These are phyloP conservation scores for Anguilla pacifica DNA, from an alignment of 2,797 vertebrate genomes.

Conservation along the genomic window DNA sequence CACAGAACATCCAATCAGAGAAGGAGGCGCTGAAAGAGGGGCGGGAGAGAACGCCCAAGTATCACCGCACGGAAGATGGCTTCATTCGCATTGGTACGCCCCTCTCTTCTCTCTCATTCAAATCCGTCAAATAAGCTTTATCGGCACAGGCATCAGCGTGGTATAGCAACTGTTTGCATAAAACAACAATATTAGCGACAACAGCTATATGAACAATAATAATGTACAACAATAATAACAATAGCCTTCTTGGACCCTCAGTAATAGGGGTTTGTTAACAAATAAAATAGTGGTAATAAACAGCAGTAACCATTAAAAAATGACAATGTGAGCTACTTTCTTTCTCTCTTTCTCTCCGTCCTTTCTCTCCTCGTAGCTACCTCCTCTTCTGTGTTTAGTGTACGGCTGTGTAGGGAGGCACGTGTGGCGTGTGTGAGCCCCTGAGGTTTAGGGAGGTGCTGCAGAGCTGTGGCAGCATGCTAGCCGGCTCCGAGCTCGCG, in stretches of 20 bases:
- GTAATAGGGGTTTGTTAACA: too few relatives aligned
- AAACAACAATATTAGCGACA: background rate
- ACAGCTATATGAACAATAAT: too few relatives aligned
- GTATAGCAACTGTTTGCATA: background rate
- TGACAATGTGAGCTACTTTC: too few relatives aligned
- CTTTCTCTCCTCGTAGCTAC: too few relatives aligned
- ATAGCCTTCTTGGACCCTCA: too few relatives aligned
- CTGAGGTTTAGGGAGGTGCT: background rate
- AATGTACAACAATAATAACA: too few relatives aligned
- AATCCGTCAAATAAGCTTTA: background rate
- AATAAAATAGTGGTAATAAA: too few relatives aligned
- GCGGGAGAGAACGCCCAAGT: conserved; percentile 78
- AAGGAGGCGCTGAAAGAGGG: conserved; percentile 92
- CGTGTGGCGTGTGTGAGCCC: background rate
- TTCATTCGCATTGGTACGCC: conserved; percentile 91
- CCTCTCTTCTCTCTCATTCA: conserved; percentile 1
- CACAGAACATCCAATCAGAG: conserved; percentile 91
- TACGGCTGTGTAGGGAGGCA: too few relatives aligned
- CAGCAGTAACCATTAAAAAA: too few relatives aligned
- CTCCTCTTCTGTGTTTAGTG: too few relatives aligned
- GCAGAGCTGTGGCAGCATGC: background rate
- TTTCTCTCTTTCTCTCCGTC: too few relatives aligned
- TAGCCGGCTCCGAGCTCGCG: background rate
- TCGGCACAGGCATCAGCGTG: background rate
- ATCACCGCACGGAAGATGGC: conserved; percentile 87